phyloP scores from a whole-genome alignment of 2,113 vertebrate species.

The Cyprinus carpio region DNA sequence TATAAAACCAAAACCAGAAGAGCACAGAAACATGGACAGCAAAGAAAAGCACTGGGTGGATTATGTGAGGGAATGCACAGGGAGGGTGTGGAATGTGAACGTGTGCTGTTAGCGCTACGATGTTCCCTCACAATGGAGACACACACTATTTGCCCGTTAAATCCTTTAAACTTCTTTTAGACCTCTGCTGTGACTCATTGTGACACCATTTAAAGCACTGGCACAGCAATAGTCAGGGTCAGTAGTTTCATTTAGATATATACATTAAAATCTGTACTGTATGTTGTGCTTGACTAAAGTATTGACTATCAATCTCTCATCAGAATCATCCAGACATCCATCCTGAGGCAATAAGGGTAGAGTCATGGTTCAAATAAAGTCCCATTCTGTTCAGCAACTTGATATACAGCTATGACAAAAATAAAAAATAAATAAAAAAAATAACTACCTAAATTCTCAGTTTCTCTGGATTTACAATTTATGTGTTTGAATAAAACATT shows the following conservation, averaged over 20 bases:
- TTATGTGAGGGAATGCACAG: constrained; percentile 33
- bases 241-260: not conserved
- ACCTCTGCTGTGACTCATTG: not conserved
- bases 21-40: constrained; percentile 5
- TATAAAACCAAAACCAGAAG: constrained; percentile 18
- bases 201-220: not conserved
- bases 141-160: not conserved
- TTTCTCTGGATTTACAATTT: no score
- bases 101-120: not conserved
- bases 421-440: no score
- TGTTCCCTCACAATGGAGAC: not conserved
- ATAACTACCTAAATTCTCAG: no score
- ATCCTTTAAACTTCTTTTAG: not conserved
- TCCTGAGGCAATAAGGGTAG: not conserved
- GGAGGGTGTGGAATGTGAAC: not conserved
- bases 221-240: not conserved
- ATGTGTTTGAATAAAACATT: no score
- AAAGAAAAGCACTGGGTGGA: constrained; percentile 19
- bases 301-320: not conserved
- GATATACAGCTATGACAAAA: not conserved
- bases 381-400: not conserved
- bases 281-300: not conserved
- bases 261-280: not conserved
- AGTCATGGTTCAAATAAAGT: constrained; percentile 6
- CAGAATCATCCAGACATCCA: not conserved